phyloP scores from a whole-genome alignment of 2,113 vertebrate genomes.

The Bubo bubo region DNA sequence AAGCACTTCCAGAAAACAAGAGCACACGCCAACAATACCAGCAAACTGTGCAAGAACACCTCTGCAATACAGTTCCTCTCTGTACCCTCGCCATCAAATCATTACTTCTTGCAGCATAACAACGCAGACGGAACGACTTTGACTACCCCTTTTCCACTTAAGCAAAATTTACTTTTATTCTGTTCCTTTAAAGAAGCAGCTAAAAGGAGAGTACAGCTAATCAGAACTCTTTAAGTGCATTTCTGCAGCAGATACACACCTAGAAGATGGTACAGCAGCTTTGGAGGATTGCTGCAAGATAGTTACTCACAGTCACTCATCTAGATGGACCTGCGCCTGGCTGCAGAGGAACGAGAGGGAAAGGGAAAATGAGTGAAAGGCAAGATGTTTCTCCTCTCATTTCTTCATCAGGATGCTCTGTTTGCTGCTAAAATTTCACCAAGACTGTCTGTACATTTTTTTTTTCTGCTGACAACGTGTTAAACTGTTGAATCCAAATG shows the following conservation, averaged over 20 bases:
- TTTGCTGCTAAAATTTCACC: not conserved
- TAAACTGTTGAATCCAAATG: not conserved
- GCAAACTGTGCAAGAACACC: accelerated
- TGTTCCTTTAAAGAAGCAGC: not conserved
- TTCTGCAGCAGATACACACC: not conserved
- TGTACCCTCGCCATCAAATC: not conserved
- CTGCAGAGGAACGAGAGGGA: not conserved
- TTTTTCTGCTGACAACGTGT: not conserved
- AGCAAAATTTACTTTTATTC: not conserved
- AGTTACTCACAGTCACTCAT: not conserved
- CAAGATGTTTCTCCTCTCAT: not conserved
- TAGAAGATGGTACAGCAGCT: not conserved
- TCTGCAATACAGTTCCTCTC: not conserved
- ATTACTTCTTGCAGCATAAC: not conserved
- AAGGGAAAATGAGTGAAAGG: not conserved
- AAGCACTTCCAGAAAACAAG: not conserved
- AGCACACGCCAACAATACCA: not conserved
- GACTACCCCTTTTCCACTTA: not conserved
- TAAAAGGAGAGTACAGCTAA: not conserved
- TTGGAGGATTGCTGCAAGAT: not conserved
- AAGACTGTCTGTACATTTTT: accelerated
- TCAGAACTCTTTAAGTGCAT: not conserved
- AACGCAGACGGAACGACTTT: accelerated
- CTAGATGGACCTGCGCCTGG: not conserved
- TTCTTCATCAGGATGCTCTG: not conserved